Base-by-base conservation (phyloP, 1,140 invertebrate species). In the Drosophila subpulchrella region DNA sequence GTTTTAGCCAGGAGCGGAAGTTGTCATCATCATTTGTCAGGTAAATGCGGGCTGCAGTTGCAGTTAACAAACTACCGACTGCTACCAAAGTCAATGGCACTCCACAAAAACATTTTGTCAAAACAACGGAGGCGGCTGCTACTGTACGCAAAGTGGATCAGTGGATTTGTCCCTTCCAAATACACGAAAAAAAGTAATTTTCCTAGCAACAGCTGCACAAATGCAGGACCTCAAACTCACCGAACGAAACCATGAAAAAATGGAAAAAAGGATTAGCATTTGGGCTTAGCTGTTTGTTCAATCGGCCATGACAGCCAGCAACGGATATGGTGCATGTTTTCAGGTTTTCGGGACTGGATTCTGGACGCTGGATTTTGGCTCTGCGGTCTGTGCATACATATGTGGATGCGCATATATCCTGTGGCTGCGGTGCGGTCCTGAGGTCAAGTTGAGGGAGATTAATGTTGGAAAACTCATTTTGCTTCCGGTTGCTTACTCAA, bases 91-190 rank as follows among this genome's bases (percentile, higher is more conserved):
- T 88, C 83, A 86, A 89, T 89, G 83, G 83, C 83, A 86, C 83
- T 86, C 84, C 71, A 76, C 84, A 89, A 89, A 86, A 86, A 86
- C 83, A 89, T 86, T 86, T 86, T 88, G 83, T 79, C 79, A 86
- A 89, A 86, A 86, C 84, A 86, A 71, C 67, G 77, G 75, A 83
- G 83, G 83, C 83, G 75, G 75, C 75, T 76, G 83, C 82, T 79
- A 76, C 83, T 83, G 79, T 86, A 83, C 84, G 83, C 83, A 86
- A 86, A 88, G 82, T 88, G 82, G 82, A 86, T 86, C 82, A 86
- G 71, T 83, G 75, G 84, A 86, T 86, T 86, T 88, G 84, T 79
- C 47, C 62, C 50, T 72, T 50, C 3, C 55, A 41, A 36, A 61
- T 34, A 32, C 42, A 32, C 17, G 10, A 47, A 47, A 32, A 68